Conservation (phyloP, 2,113 vertebrate species). For the Oncorhynchus tshawytscha region DNA sequence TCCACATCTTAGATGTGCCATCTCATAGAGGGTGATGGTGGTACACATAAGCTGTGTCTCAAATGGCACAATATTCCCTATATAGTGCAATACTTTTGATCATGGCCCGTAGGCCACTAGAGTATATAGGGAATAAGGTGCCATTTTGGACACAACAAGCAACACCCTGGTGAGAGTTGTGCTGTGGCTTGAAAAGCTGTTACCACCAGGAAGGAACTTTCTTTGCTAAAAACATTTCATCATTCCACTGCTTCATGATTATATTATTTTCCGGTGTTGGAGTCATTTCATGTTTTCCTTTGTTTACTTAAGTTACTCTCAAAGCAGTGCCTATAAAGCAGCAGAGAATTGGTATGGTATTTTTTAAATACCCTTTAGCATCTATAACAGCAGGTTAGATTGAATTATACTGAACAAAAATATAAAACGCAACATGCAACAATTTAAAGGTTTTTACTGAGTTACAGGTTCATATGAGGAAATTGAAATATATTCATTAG, state of each 20-base stretch:
- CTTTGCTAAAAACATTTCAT: constrained; percentile 35
- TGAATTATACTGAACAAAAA: constrained; percentile 9
- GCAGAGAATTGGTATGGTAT: constrained; percentile 55
- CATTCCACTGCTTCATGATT: constrained; percentile 48
- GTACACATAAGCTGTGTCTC: no score
- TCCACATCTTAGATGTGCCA: no score
- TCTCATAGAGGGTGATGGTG: no score
- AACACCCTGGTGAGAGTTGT: constrained; percentile 51
- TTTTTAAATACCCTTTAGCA: constrained; percentile 51
- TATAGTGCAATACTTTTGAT: no score
- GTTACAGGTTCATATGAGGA: no score
- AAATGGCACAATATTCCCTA: no score
- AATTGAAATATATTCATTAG: no score
- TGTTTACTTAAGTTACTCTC: constrained; percentile 51
- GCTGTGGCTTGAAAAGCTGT: constrained; percentile 53
- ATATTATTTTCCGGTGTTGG: constrained; percentile 55
- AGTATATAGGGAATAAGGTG: no score
- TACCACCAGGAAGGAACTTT: constrained; percentile 36
- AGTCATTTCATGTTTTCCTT: constrained; percentile 23
- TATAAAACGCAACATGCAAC: no score
- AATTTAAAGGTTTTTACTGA: no score
- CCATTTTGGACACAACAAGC: constrained; percentile 23
- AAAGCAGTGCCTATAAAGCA: constrained; percentile 51
- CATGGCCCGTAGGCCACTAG: no score
- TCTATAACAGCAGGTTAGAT: constrained; percentile 36